phyloP scores from a whole-genome alignment of 2,888 invertebrate genomes.

The Odontomyia ornata region DNA sequence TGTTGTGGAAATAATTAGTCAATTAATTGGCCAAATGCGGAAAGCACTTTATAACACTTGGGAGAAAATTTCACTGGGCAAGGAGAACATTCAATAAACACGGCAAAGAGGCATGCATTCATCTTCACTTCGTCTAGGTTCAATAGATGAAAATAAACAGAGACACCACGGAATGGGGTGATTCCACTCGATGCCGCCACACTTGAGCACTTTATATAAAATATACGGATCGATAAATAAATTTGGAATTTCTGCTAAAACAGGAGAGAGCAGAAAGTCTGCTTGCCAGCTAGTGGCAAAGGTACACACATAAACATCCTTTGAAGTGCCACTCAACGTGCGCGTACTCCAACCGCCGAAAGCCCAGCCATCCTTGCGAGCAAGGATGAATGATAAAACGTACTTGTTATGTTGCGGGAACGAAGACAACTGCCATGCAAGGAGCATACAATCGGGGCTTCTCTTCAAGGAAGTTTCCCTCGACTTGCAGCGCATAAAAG shows the following conservation, averaged over 20 bases:
- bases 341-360: background rate
- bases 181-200: background rate
- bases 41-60: background rate
- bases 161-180: constrained; percentile 1
- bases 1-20: background rate
- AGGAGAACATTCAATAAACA: background rate
- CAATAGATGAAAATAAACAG: constrained; percentile 29
- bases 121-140: background rate
- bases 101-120: background rate
- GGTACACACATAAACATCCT: constrained; percentile 15
- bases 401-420: background rate
- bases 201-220: background rate
- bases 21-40: constrained; percentile 10
- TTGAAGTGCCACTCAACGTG: background rate
- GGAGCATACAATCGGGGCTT: background rate
- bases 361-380: background rate
- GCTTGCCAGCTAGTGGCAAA: background rate
- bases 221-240: constrained; percentile 34
- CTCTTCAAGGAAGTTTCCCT: constrained; percentile 2
- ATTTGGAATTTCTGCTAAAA: background rate
- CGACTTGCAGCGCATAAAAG: constrained; percentile 9
- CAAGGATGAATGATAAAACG: background rate
- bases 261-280: constrained; percentile 27
- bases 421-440: background rate
- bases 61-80: background rate